phyloP scores from a whole-genome alignment of 1,140 invertebrate species.

The Sinella curviseta region DNA sequence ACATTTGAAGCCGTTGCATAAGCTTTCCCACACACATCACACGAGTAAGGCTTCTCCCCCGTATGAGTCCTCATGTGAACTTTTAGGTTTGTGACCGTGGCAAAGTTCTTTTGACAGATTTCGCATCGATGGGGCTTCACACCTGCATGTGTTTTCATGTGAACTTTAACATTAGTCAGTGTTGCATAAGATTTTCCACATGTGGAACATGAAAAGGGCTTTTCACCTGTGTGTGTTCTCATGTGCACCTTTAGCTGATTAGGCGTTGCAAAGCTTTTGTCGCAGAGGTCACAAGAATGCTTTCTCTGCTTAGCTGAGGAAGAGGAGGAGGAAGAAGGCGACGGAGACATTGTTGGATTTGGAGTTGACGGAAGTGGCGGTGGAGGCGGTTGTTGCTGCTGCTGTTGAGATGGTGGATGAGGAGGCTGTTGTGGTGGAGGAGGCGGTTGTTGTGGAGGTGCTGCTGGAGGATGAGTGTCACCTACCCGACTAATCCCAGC shows the following conservation, averaged over 20 bases:
- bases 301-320: neutral
- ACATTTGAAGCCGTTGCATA: constrained; percentile 15
- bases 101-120: constrained; percentile 22
- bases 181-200: constrained; percentile 24
- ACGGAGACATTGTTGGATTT: neutral
- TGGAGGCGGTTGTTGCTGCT: neutral
- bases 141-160: constrained; percentile 27
- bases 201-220: constrained; percentile 4
- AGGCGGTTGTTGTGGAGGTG: constrained; percentile 9
- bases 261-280: constrained; percentile 2
- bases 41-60: constrained; percentile 12
- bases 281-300: constrained; percentile 9
- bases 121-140: constrained; percentile 20
- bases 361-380: neutral
- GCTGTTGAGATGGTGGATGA: neutral
- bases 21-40: neutral
- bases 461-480: neutral
- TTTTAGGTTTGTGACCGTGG: neutral
- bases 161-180: constrained; percentile 22
- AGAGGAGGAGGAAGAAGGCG: neutral
- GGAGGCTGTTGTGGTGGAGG: neutral
- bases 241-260: constrained; percentile 18
- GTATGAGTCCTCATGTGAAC: constrained; percentile 22
- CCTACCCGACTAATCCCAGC: neutral
- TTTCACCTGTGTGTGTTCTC: constrained; percentile 19